phyloP scores from a whole-genome alignment of 2,888 invertebrate species.

The Limnephilus rhombicus region DNA sequence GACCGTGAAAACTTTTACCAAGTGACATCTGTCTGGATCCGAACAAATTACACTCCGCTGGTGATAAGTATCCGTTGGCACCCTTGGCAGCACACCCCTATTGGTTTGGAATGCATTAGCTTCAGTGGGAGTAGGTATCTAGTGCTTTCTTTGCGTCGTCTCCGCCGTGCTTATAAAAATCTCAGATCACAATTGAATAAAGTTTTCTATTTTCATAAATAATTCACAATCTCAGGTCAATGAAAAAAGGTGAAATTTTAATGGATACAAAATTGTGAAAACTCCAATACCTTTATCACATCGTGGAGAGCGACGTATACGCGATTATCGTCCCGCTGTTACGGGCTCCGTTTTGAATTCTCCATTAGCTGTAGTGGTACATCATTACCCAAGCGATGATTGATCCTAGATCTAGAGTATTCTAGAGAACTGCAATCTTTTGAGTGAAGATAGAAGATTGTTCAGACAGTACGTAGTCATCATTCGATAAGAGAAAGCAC shows the following conservation, averaged over 20 bases:
- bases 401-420: too few relatives aligned
- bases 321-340: neutral
- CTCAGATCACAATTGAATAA: too few relatives aligned
- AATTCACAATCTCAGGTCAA: neutral
- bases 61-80: neutral
- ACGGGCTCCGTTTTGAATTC: neutral
- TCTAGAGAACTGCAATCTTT: neutral
- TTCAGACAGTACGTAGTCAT: neutral
- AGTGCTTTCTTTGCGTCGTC: neutral
- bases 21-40: slow-evolving; percentile 10
- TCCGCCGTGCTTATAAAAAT: neutral
- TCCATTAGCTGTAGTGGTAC: neutral
- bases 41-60: slow-evolving; percentile 15
- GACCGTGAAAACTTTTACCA: neutral
- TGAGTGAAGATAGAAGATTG: too few relatives aligned
- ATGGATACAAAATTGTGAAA: neutral
- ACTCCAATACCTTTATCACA: neutral
- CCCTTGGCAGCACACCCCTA: neutral
- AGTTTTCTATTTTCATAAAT: neutral
- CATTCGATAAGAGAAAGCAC: neutral
- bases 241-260: neutral
- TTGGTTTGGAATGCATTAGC: neutral
- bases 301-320: neutral
- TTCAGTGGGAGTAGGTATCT: neutral
- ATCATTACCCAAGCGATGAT: too few relatives aligned